Conservation (phyloP, 2,888 invertebrate species). For the Drosophila niveifrons region DNA sequence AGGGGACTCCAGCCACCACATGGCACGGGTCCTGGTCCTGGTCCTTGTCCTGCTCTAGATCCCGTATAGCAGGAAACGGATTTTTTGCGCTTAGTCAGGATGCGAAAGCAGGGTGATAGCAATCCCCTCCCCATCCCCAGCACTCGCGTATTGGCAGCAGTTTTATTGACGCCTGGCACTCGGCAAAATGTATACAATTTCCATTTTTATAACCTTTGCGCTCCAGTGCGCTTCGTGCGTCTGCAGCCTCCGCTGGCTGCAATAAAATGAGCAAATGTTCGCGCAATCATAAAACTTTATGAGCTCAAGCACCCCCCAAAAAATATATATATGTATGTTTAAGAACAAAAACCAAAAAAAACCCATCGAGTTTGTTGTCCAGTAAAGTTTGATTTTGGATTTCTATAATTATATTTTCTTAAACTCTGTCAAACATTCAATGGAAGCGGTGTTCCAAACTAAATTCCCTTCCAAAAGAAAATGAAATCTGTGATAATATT, state of each 20-base stretch:
- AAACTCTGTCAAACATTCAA: constrained; percentile 55
- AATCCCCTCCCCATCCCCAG: constrained; percentile 5
- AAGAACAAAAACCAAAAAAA: constrained; percentile 10
- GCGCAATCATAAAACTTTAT: constrained; percentile 74
- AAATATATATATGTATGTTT: neutral
- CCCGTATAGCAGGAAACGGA: constrained; percentile 64
- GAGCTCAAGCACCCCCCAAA: constrained; percentile 46
- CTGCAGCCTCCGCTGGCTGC: constrained; percentile 57
- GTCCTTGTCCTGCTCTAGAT: constrained; percentile 31
- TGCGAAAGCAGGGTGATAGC: constrained; percentile 12
- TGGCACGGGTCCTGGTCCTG: neutral
- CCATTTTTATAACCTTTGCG: constrained; percentile 73
- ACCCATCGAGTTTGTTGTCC: constrained; percentile 56
- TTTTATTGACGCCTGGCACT: constrained; percentile 69
- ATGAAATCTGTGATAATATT: constrained; percentile 45
- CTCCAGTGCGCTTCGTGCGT: constrained; percentile 61
- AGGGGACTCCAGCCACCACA: constrained; percentile 17
- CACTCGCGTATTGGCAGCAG: constrained; percentile 50
- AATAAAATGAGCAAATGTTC: constrained; percentile 72
- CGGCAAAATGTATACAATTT: constrained; percentile 79
- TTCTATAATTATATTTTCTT: no score
- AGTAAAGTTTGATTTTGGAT: constrained; percentile 24
- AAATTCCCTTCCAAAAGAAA: constrained; percentile 19
- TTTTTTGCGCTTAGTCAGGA: constrained; percentile 79
- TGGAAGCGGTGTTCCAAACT: neutral